Evolutionary conservation across 2,797 vertebrate species (phyloP).

Genomic region (Morelia viridis): DNA sequence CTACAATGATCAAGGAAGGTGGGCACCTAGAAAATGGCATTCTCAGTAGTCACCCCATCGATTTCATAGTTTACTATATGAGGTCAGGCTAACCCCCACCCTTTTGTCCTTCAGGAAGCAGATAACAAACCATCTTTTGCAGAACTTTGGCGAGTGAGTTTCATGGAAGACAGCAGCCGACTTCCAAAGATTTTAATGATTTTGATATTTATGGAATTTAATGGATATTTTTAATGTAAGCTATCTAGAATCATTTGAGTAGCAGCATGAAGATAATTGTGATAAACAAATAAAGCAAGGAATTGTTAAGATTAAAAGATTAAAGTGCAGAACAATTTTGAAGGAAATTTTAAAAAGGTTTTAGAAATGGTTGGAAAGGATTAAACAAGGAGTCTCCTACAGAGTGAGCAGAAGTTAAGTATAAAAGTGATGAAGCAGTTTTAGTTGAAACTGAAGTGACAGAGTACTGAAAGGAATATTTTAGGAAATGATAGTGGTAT

Average conservation of each 20-base stretch:
- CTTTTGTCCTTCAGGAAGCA: background rate
- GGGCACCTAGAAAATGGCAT: background rate
- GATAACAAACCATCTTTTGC: background rate
- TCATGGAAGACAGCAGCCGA: background rate
- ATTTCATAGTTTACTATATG: background rate
- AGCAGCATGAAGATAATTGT: background rate
- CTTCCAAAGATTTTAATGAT: background rate
- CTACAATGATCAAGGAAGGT: background rate
- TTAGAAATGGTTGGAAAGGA: background rate
- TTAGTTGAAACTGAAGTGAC: background rate
- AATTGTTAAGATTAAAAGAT: background rate
- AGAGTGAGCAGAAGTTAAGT: background rate
- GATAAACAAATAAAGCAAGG: background rate
- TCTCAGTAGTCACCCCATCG: background rate
- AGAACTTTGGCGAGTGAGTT: background rate
- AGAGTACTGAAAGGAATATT: background rate
- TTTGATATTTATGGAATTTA: background rate
- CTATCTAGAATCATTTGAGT: background rate
- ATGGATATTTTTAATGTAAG: background rate
- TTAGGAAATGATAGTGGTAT: background rate
- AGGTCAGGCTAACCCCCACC: background rate
- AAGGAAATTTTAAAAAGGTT: background rate
- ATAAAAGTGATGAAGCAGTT: background rate
- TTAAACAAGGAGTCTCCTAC: background rate
- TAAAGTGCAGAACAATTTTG: background rate